Conservation (phyloP, 2,113 vertebrate species). For the Dascyllus trimaculatus region DNA sequence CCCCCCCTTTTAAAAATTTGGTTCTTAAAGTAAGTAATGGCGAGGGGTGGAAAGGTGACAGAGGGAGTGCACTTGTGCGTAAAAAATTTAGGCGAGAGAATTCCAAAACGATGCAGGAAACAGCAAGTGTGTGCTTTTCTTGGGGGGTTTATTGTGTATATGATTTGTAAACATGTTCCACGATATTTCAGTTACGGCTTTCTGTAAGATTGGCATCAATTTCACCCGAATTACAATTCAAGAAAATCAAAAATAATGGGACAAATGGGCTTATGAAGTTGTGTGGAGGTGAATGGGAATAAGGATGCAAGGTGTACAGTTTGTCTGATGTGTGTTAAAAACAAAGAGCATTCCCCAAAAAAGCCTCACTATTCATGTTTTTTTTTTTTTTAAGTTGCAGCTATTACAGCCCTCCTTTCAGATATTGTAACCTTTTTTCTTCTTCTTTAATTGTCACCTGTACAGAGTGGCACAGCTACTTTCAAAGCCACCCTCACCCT, state of each 20-base stretch:
- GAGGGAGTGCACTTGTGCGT: conserved; percentile 8
- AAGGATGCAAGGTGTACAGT: conserved; percentile 11
- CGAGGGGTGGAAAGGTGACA: conserved; percentile 26
- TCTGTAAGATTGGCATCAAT: neutral
- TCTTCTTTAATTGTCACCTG: conserved; percentile 70
- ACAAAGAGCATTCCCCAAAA: neutral
- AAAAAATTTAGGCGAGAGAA: neutral
- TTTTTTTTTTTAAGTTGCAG: conserved; percentile 23
- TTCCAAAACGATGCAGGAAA: neutral
- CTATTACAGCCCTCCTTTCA: neutral
- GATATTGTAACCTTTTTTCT: conserved; percentile 1
- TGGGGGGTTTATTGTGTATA: neutral
- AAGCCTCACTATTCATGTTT: fast-evolving
- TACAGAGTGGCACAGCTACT: conserved; percentile 69
- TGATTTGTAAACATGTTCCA: conserved; percentile 4
- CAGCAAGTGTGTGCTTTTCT: conserved; percentile 14
- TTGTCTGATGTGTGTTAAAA: neutral
- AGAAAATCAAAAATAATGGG: neutral
- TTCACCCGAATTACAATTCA: neutral
- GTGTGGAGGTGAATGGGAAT: conserved; percentile 19
- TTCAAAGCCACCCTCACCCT: conserved; percentile 68
- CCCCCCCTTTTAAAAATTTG: neutral
- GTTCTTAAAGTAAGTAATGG: conserved; percentile 53
- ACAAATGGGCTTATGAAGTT: conserved; percentile 8
- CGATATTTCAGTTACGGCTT: neutral